Evolutionary conservation across 2,888 invertebrate species (phyloP).

Genomic region (Idaea aversata): DNA sequence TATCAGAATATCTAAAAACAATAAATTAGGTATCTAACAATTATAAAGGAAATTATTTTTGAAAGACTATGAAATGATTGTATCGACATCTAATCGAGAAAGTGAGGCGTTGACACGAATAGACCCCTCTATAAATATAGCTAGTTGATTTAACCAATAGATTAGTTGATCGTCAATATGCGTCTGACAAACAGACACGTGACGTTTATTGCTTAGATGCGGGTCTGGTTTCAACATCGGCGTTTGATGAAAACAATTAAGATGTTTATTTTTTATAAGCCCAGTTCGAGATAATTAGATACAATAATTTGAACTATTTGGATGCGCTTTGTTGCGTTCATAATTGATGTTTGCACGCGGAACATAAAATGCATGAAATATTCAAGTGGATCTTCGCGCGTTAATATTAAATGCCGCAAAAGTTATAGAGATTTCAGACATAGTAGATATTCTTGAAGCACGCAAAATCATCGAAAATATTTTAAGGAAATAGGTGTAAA

Average conservation of each 20-base stretch:
- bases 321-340: background rate
- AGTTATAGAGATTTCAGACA: background rate
- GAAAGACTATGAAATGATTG: conserved; percentile 30
- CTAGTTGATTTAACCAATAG: conserved; percentile 41
- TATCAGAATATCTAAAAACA: no score
- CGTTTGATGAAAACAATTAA: conserved; percentile 1
- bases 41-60: background rate
- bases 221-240: conserved; percentile 1
- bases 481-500: background rate
- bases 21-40: background rate
- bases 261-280: conserved; percentile 50
- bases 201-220: conserved; percentile 9
- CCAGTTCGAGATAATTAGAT: conserved; percentile 45
- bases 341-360: background rate
- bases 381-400: background rate
- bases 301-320: background rate
- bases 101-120: conserved; percentile 50
- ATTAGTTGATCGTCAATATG: conserved; percentile 21
- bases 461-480: background rate
- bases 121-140: conserved; percentile 39
- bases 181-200: conserved; percentile 16
- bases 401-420: no score
- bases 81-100: conserved; percentile 60
- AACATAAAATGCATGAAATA: background rate
- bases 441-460: background rate